A percentile compares a stretch with the other conserved stretches of the same genome.
Conservation (phyloP, 2,888 invertebrate species). For the Hirudinaria manillensis region DNA sequence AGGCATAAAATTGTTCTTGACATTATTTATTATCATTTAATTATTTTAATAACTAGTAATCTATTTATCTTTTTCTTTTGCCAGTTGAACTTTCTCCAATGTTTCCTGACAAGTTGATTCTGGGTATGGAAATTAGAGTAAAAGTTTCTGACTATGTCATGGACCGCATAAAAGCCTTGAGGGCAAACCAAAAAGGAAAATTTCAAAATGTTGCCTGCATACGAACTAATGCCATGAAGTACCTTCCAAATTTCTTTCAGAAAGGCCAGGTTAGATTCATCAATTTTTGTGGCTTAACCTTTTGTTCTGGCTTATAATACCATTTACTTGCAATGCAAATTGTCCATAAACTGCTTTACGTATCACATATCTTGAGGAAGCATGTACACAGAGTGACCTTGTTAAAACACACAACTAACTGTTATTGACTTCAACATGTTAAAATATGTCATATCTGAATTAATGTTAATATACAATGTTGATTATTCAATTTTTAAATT, state of each 20-base stretch:
- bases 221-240: constrained; percentile 97
- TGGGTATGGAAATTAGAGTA: constrained; percentile 94
- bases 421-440: too few relatives aligned
- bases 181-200: constrained; percentile 61
- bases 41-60: too few relatives aligned
- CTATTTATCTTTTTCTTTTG: background rate
- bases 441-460: too few relatives aligned
- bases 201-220: constrained; percentile 82
- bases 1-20: too few relatives aligned
- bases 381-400: too few relatives aligned
- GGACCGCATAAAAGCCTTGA: constrained; percentile 80
- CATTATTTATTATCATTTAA: too few relatives aligned
- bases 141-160: constrained; percentile 95
- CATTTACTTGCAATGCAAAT: background rate
- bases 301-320: background rate
- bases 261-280: constrained; percentile 73
- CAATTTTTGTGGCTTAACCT: background rate
- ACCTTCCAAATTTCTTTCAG: constrained; percentile 89
- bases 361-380: background rate
- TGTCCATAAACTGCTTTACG: background rate
- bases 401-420: too few relatives aligned
- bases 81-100: constrained; percentile 79
- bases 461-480: too few relatives aligned
- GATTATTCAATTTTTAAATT: too few relatives aligned
- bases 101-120: constrained; percentile 79